Conservation (phyloP, 2,797 vertebrate species). For the Hoplostethus atlanticus region DNA sequence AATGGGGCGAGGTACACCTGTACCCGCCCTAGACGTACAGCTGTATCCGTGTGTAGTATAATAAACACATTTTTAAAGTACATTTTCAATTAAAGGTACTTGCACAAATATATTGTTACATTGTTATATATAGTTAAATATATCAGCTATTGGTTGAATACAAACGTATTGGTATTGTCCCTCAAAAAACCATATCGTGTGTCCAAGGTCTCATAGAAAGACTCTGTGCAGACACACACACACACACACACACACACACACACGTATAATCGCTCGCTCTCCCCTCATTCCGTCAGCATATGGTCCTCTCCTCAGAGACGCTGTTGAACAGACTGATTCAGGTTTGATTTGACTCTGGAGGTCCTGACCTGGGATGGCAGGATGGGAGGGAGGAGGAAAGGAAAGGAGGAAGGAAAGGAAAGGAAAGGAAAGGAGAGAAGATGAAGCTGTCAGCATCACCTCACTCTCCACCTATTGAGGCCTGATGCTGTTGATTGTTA, state of each 20-base stretch:
- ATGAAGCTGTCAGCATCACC: conserved; percentile 40
- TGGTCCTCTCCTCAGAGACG: conserved; percentile 66
- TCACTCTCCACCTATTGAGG: conserved; percentile 35
- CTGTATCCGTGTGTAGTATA: conserved; percentile 15
- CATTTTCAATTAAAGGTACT: no score
- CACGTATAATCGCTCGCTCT: conserved; percentile 51
- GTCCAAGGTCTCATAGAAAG: conserved; percentile 30
- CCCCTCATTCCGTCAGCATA: conserved; percentile 61
- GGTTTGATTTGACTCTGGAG: conserved; percentile 64
- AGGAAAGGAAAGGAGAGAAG: neutral
- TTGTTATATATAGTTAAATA: no score
- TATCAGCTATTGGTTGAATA: no score
- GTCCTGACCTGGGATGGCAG: conserved; percentile 56
- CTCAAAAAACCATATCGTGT: conserved; percentile 16
- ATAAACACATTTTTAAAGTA: no score
- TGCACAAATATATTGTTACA: no score
- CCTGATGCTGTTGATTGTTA: conserved; percentile 39
- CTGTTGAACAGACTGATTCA: conserved; percentile 68
- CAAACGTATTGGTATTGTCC: conserved; percentile 19
- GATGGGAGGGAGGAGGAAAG: conserved; percentile 7
- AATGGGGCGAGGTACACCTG: conserved; percentile 68
- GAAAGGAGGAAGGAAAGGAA: neutral
- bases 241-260: conserved; percentile 31
- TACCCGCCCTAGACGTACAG: conserved; percentile 44
- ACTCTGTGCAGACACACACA: conserved; percentile 28